A percentile compares a stretch with the other conserved stretches of the same genome.
phyloP scores from a whole-genome alignment of 1,140 invertebrate species.

The Tyrophagus putrescentiae region DNA sequence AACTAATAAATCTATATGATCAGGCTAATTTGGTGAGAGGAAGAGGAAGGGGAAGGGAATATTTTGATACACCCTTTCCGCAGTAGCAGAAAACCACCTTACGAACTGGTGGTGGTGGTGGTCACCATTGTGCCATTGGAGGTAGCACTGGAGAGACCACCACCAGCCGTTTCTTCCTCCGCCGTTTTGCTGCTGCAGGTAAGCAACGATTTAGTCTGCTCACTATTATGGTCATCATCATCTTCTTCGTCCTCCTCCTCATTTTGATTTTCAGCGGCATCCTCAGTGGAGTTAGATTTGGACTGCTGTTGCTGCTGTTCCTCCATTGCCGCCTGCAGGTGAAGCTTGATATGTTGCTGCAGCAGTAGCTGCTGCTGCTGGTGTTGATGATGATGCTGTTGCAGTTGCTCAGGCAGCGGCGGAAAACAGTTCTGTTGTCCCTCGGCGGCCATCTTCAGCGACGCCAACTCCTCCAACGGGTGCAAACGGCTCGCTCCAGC shows the following conservation, averaged over 20 bases:
- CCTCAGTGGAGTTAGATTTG: not conserved
- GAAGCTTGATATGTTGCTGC: conserved; percentile 34
- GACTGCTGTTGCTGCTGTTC: not conserved
- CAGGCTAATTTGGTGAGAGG: too few relatives aligned
- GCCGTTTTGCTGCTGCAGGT: not conserved
- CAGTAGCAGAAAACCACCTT: too few relatives aligned
- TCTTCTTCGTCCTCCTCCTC: not conserved
- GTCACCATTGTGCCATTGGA: not conserved
- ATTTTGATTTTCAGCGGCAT: too few relatives aligned
- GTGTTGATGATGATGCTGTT: not conserved
- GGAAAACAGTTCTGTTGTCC: not conserved
- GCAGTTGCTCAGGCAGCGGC: not conserved
- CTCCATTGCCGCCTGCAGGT: conserved; percentile 25
- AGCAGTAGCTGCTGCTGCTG: conserved; percentile 24
- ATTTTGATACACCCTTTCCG: too few relatives aligned
- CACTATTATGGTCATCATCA: not conserved
- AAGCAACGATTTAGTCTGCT: not conserved
- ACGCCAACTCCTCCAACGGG: too few relatives aligned
- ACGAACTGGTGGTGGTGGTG: too few relatives aligned
- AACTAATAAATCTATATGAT: too few relatives aligned
- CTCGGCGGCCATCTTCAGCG: not conserved
- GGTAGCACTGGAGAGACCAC: not conserved
- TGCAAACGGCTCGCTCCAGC: too few relatives aligned
- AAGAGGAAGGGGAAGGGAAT: too few relatives aligned
- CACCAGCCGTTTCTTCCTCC: not conserved